A percentile compares a stretch with the other conserved stretches of the same genome.
phyloP scores from a whole-genome alignment of 1,140 invertebrate genomes.

The Tetramorium parvispinum region DNA sequence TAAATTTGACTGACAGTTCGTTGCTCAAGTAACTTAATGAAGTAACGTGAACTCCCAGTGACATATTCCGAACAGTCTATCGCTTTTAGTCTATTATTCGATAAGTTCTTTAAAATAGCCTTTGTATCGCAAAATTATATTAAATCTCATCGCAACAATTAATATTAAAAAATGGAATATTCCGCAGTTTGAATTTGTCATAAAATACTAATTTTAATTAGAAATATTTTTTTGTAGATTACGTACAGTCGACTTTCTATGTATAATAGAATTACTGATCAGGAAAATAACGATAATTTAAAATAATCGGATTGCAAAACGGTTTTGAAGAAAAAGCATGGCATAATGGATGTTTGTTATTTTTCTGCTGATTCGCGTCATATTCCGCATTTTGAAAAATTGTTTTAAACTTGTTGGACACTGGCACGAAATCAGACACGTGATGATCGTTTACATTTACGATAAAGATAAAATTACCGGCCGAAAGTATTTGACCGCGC shows the following conservation, averaged over 20 bases:
- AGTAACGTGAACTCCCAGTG: constrained; percentile 47
- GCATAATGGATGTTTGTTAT: constrained; percentile 28
- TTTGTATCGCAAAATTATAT: constrained; percentile 37
- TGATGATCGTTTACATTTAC: constrained; percentile 54
- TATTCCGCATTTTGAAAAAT: constrained; percentile 26
- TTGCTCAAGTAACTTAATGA: constrained; percentile 27
- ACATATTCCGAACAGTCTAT: constrained; percentile 35
- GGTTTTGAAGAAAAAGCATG: neutral
- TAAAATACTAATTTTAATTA: neutral
- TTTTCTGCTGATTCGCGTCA: neutral
- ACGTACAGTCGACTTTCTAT: neutral
- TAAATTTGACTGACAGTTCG: constrained; percentile 53
- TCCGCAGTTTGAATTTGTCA: neutral
- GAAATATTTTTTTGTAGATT: constrained; percentile 19
- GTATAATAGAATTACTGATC: constrained; percentile 9
- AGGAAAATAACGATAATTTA: neutral
- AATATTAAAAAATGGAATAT: constrained; percentile 32
- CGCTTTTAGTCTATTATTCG: constrained; percentile 42
- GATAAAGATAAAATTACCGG: constrained; percentile 64
- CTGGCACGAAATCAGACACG: constrained; percentile 38
- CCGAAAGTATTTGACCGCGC: constrained; percentile 64
- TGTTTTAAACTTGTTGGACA: neutral
- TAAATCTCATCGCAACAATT: neutral
- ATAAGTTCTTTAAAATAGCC: constrained; percentile 48
- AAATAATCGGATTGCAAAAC: constrained; percentile 15